phyloP scores from a whole-genome alignment of 2,797 vertebrate species.

The Loris lydekkerianus region DNA sequence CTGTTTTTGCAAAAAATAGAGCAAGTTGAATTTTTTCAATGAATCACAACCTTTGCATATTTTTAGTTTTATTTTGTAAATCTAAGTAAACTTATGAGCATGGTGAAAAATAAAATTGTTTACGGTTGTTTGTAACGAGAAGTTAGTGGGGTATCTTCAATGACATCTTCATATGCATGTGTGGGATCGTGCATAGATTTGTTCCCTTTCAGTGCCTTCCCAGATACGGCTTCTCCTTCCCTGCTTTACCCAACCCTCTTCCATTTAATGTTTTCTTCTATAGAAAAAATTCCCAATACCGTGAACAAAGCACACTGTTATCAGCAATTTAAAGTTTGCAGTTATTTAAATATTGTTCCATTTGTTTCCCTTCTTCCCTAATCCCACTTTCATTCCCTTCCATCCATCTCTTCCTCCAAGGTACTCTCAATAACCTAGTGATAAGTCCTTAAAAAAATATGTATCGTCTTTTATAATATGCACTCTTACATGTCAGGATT shows the following conservation, averaged over 20 bases:
- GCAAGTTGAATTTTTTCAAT: neutral
- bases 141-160: neutral
- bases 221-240: neutral
- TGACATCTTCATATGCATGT: neutral
- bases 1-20: neutral
- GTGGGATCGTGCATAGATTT: neutral
- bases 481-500: neutral
- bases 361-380: neutral
- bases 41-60: neutral
- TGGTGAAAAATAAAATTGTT: slow-evolving; percentile 47
- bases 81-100: neutral
- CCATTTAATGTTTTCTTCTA: neutral
- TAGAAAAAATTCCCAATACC: neutral
- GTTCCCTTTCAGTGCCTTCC: neutral
- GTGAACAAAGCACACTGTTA: neutral
- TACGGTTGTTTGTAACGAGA: neutral
- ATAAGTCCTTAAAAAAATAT: neutral
- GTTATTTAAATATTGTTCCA: neutral
- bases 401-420: neutral
- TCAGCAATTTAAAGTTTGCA: neutral
- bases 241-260: neutral
- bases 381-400: neutral
- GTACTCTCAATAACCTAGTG: neutral
- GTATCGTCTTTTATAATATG: neutral
- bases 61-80: slow-evolving; percentile 15